These are phyloP conservation scores for Amphipyra berbera DNA, from an alignment of 2,888 invertebrate species.

Conservation along the genomic window DNA sequence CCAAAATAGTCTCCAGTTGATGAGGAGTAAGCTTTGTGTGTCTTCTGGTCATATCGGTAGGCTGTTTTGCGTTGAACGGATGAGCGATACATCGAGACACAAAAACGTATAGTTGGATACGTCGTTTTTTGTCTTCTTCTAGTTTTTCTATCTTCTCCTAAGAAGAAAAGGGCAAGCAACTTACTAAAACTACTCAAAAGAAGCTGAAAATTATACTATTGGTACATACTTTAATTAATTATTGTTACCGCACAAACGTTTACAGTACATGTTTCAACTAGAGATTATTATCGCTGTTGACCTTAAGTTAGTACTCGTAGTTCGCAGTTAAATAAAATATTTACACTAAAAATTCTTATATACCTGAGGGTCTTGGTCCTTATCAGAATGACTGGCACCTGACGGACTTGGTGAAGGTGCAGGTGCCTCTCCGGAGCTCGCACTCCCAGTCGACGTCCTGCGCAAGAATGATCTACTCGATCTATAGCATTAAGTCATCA, in stretches of 20 bases:
- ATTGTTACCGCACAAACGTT: background rate
- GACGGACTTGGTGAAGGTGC: conserved; percentile 94
- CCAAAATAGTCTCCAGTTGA: conserved; percentile 97
- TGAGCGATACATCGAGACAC: conserved; percentile 99
- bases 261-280: conserved; percentile 10
- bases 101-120: conserved; percentile 99
- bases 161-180: conserved; percentile 15
- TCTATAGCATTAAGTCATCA: conserved; percentile 83
- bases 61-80: conserved; percentile 99
- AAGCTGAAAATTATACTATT: background rate
- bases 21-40: conserved; percentile 99
- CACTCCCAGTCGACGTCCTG: conserved; percentile 88
- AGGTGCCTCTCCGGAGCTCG: conserved; percentile 86
- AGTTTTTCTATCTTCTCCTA: conserved; percentile 98
- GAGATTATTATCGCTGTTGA: conserved; percentile 20
- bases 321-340: background rate
- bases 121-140: conserved; percentile 98
- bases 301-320: conserved; percentile 1
- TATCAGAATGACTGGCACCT: conserved; percentile 97
- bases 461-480: conserved; percentile 88
- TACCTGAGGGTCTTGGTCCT: conserved; percentile 95
- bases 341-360: conserved; percentile 1
- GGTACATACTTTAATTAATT: background rate
- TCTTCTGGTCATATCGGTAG: conserved; percentile 98
- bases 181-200: conserved; percentile 8